Evolutionary conservation across 2,113 vertebrate species (phyloP).

Genomic region (Empidonax traillii): DNA sequence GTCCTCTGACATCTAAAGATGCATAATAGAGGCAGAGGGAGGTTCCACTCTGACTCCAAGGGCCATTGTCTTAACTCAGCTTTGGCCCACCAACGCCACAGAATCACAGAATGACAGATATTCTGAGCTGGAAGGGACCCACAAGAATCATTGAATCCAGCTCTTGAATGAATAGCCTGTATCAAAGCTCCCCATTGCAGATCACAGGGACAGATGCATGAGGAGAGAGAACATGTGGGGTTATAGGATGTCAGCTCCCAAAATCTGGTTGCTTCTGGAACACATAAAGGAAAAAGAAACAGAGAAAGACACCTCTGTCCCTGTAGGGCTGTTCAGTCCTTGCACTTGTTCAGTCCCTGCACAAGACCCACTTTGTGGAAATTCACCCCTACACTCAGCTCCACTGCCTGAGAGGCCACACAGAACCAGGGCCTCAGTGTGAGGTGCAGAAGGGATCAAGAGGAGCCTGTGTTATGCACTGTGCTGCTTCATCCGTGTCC

Average conservation of each 20-base stretch:
- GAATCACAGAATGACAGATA: not conserved
- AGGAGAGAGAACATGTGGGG: not conserved
- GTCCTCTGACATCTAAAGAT: not conserved
- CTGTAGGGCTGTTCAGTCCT: not conserved
- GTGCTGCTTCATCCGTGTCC: not conserved
- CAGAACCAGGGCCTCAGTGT: not conserved
- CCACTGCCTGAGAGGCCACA: not conserved
- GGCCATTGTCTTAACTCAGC: not conserved
- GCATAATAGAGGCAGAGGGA: not conserved
- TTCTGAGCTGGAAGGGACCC: not conserved
- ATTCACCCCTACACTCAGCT: not conserved
- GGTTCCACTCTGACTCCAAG: not conserved
- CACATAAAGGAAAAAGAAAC: not conserved
- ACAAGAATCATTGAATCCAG: not conserved
- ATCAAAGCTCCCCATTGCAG: not conserved
- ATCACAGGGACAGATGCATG: not conserved
- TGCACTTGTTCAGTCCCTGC: not conserved
- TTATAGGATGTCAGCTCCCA: not conserved
- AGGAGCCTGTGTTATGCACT: fast-evolving
- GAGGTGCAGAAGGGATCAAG: not conserved
- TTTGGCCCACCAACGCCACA: not conserved
- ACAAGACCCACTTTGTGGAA: not conserved
- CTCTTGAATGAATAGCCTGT: not conserved
- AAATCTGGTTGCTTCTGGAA: not conserved
- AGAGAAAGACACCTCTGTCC: not conserved